Base-by-base conservation (phyloP, 2,797 vertebrate genomes). In the Danio choprae region DNA sequence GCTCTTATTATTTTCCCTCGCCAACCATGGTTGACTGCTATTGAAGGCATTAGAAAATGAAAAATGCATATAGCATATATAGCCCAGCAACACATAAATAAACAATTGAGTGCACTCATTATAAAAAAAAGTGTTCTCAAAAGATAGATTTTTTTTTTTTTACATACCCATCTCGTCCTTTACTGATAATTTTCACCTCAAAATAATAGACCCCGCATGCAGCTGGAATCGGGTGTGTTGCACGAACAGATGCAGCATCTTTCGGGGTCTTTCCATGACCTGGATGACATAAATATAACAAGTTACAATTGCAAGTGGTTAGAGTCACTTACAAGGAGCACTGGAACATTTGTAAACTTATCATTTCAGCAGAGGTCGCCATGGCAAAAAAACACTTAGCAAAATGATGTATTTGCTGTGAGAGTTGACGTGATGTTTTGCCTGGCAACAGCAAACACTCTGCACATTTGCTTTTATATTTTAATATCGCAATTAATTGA, bases 131-230 rank as follows among this genome's bases (percentile, higher is more conserved):
- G 63, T 2, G 0, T 20, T 38, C 16, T 9, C 10, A 29, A 41
- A 56, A 40, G 50, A 51, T 16, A 53, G 38, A 43, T 36, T 40
- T 5, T 29, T 13, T 36, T 40, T 5, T 29, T 13, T 18, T 69
- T 43, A 22, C 92, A 95, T 93, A 99, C 98, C 98, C 98, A 90
- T 99, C 98, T 95, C 98, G 93, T 88, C 98, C 98, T 93, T 99
- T 99, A 89, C 98, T 99, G 92, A 99, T 97, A 86, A 99, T 99
- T 93, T 99, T 99, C 87, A 99, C 98, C 94, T 99, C 98, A 3
- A 99, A 99, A 92, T 99, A 99, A 89, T 99, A 99, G 87, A 99
- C 97, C 51, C 98, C 98, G 84, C 98, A 99, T 82, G 98, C 97
- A 22, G 98, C 97, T 80, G 98, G 98, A 91, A 99, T 99, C 63